Evolutionary conservation across 2,888 invertebrate species (phyloP).

Genomic region (Cryptus viduatorius): DNA sequence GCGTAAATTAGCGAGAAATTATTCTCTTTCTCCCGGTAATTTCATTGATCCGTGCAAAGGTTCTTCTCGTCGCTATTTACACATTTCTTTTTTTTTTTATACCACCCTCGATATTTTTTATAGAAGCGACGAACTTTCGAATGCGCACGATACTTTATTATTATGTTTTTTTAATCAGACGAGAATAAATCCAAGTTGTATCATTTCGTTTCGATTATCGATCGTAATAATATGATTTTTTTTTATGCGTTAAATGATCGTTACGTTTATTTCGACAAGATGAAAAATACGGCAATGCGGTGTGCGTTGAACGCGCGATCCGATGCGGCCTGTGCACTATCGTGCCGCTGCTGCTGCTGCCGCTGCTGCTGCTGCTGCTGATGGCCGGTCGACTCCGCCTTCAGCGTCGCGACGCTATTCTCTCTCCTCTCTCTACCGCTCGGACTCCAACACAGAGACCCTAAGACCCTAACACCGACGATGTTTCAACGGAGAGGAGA

Average conservation of each 20-base stretch:
- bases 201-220: too few species aligned
- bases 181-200: background rate
- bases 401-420: conserved; percentile 40
- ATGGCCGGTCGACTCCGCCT: conserved; percentile 28
- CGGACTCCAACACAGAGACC: background rate
- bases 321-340: conserved; percentile 73
- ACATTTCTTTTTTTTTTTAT: background rate
- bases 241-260: background rate
- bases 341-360: conserved; percentile 63
- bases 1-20: background rate
- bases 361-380: conserved; percentile 52
- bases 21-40: conserved; percentile 1
- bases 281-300: conserved; percentile 80
- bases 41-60: conserved; percentile 35
- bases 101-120: conserved; percentile 27
- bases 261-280: conserved; percentile 12
- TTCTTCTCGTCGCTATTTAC: conserved; percentile 9
- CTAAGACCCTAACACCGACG: background rate
- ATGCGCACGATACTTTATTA: conserved; percentile 20
- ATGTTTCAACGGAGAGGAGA: background rate
- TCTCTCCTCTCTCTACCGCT: background rate
- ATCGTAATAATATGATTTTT: background rate
- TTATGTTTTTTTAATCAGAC: background rate
- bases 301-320: conserved; percentile 71
- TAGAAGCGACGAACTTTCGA: conserved; percentile 42